phyloP scores from a whole-genome alignment of 2,888 invertebrate genomes.

The Apotomis betuletana region DNA sequence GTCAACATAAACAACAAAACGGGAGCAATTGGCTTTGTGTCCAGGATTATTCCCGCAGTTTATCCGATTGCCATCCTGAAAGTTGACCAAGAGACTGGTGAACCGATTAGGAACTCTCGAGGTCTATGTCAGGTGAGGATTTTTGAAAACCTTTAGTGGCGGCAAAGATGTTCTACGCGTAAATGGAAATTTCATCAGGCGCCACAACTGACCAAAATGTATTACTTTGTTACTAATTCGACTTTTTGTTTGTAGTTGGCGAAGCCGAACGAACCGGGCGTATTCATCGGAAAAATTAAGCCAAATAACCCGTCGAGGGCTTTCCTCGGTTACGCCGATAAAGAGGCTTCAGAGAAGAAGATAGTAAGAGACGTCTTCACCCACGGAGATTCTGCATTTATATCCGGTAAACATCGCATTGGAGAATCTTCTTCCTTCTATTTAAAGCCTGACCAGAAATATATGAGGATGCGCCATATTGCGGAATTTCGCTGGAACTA shows the following conservation, averaged over 20 bases:
- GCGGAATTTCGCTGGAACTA: too few species aligned
- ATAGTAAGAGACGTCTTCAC: conserved; percentile 93
- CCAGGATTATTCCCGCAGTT: conserved; percentile 92
- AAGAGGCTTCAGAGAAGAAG: conserved; percentile 96
- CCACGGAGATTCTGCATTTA: conserved; percentile 97
- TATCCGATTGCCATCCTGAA: conserved; percentile 97
- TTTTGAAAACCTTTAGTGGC: not conserved
- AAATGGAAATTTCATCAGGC: too few species aligned
- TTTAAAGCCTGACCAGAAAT: too few species aligned
- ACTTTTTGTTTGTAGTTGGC: conserved; percentile 71
- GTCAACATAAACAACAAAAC: conserved; percentile 96
- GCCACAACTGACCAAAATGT: not conserved
- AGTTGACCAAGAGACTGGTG: conserved; percentile 94
- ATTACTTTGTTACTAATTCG: not conserved
- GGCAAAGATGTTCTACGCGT: not conserved
- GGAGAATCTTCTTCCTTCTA: too few species aligned
- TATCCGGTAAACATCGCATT: conserved; percentile 86
- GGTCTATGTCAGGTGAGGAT: conserved; percentile 90
- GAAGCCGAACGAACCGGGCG: conserved; percentile 94
- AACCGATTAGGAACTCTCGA: conserved; percentile 93
- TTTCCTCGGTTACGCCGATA: conserved; percentile 98
- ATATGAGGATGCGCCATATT: too few species aligned
- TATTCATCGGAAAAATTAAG: conserved; percentile 98
- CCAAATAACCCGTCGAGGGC: conserved; percentile 95
- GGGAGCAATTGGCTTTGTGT: conserved; percentile 98